Evolutionary conservation across 1,140 invertebrate species (phyloP).

Genomic region (Drosophila nannoptera): DNA sequence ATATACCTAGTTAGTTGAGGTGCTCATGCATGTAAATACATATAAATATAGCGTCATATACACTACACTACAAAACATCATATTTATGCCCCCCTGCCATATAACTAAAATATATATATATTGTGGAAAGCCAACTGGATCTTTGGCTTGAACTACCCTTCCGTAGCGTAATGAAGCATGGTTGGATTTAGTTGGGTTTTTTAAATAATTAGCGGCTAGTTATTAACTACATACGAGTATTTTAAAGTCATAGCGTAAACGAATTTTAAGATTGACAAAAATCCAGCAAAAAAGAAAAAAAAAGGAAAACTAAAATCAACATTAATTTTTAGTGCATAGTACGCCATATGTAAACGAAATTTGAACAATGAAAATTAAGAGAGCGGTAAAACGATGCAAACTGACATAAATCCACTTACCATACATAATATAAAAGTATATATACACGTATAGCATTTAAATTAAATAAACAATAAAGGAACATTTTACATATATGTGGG

Average conservation of each 20-base stretch:
- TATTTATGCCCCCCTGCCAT: slow-evolving; percentile 48
- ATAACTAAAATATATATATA: slow-evolving; percentile 36
- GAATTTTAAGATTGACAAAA: slow-evolving; percentile 60
- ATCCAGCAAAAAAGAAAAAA: background rate
- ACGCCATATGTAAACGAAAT: slow-evolving; percentile 66
- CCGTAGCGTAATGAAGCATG: slow-evolving; percentile 56
- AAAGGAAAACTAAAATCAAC: slow-evolving; percentile 32
- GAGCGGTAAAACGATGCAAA: slow-evolving; percentile 28
- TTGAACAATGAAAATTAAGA: slow-evolving; percentile 43
- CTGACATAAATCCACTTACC: slow-evolving; percentile 64
- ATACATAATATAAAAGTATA: slow-evolving; percentile 43
- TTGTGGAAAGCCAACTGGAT: slow-evolving; percentile 56
- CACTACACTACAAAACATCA: slow-evolving; percentile 23
- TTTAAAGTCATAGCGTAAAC: slow-evolving; percentile 75
- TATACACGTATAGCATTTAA: slow-evolving; percentile 71
- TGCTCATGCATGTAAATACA: slow-evolving; percentile 63
- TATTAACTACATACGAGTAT: slow-evolving; percentile 64
- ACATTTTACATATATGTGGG: slow-evolving; percentile 72
- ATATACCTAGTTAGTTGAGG: slow-evolving; percentile 19
- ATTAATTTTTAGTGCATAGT: slow-evolving; percentile 66
- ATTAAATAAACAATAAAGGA: slow-evolving; percentile 75
- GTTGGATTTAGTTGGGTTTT: slow-evolving; percentile 64
- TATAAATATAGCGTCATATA: slow-evolving; percentile 45
- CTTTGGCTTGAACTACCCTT: slow-evolving; percentile 64
- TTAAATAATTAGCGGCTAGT: slow-evolving; percentile 55